These are phyloP conservation scores for Anhinga rufa DNA, from an alignment of 2,113 vertebrate species.

Conservation along the genomic window DNA sequence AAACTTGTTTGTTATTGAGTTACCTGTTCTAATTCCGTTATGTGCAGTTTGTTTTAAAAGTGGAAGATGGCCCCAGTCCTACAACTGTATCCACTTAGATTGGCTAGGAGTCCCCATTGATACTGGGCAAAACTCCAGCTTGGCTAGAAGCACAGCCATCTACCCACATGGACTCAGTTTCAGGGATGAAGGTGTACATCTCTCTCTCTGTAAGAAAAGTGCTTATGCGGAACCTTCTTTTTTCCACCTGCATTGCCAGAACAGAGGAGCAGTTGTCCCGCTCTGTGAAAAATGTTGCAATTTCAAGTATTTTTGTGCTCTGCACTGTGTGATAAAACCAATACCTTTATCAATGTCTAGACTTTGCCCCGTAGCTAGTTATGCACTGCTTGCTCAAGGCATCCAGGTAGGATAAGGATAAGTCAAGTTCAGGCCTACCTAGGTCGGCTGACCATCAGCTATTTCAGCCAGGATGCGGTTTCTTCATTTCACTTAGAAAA, in stretches of 20 bases:
- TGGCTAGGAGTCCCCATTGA: background rate
- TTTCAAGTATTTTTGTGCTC: background rate
- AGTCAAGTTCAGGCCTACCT: background rate
- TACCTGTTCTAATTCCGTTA: background rate
- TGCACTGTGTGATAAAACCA: background rate
- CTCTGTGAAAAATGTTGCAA: background rate
- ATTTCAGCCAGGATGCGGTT: background rate
- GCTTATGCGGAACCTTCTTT: background rate
- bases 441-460: background rate
- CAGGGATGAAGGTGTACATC: accelerated
- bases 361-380: background rate
- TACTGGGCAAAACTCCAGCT: background rate
- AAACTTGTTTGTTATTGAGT: background rate
- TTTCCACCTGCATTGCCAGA: background rate
- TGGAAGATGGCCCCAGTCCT: background rate
- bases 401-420: background rate
- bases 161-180: background rate
- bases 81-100: background rate
- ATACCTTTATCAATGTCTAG: background rate
- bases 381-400: background rate
- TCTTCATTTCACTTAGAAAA: background rate
- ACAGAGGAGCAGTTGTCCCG: background rate
- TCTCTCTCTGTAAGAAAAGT: background rate
- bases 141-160: background rate
- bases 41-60: background rate